Conservation (phyloP, 2,888 invertebrate genomes). For the Boloria selene region DNA sequence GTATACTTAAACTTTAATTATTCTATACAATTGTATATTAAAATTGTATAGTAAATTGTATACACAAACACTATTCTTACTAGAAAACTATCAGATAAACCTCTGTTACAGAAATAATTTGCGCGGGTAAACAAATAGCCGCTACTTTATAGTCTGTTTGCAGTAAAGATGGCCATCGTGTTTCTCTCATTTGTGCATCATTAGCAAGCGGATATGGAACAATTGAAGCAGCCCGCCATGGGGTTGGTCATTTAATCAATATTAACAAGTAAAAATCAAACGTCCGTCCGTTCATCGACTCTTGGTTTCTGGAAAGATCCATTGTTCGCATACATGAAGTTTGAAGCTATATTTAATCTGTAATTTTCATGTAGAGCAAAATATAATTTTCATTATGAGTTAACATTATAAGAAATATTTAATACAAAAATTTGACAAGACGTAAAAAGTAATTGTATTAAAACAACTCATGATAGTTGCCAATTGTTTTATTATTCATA, state of each 20-base stretch:
- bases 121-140: conserved; percentile 16
- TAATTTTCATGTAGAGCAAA: too few relatives aligned
- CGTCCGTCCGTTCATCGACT: conserved; percentile 44
- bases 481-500: too few relatives aligned
- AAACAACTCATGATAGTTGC: too few relatives aligned
- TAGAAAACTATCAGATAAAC: background rate
- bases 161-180: conserved; percentile 26
- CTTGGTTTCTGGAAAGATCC: conserved; percentile 20
- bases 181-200: conserved; percentile 48
- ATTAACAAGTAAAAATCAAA: conserved; percentile 60
- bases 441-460: too few relatives aligned
- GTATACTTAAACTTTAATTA: too few relatives aligned
- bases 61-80: background rate
- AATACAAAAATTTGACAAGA: too few relatives aligned
- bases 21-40: background rate
- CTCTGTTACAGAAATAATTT: conserved; percentile 18
- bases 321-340: conserved; percentile 1
- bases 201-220: conserved; percentile 54
- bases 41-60: too few relatives aligned
- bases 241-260: conserved; percentile 62
- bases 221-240: conserved; percentile 51
- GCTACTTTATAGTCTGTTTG: conserved; percentile 26
- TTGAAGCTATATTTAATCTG: too few relatives aligned
- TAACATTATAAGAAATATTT: too few relatives aligned
- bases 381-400: too few relatives aligned